phyloP scores from a whole-genome alignment of 2,888 invertebrate genomes.

The Ecdyonurus torrentis region DNA sequence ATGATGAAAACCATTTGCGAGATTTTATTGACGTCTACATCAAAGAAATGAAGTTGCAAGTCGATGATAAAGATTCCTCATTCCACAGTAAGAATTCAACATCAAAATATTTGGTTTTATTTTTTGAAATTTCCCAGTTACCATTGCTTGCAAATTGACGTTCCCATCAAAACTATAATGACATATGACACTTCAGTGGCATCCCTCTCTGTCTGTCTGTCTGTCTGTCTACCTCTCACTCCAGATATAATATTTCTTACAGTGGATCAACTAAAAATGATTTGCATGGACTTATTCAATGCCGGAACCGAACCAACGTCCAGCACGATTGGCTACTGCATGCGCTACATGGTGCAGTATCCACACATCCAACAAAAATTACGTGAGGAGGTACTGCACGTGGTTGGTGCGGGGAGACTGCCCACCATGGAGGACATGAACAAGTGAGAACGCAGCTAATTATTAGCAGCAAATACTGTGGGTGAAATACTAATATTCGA shows the following conservation, averaged over 20 bases:
- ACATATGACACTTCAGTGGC: too few relatives aligned
- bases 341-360: slow-evolving; percentile 27
- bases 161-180: too few relatives aligned
- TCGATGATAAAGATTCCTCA: not conserved
- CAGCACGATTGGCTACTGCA: not conserved
- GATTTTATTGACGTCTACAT: slow-evolving; percentile 31
- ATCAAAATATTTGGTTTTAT: too few relatives aligned
- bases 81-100: not conserved
- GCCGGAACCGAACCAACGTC: not conserved
- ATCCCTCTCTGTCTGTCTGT: too few relatives aligned
- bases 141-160: too few relatives aligned
- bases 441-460: slow-evolving; percentile 26
- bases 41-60: not conserved
- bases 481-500: too few relatives aligned
- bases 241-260: not conserved
- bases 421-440: slow-evolving; percentile 41
- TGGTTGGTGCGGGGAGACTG: slow-evolving; percentile 39
- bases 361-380: slow-evolving; percentile 38
- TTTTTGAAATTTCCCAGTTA: too few relatives aligned
- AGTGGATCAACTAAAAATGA: not conserved
- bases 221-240: too few relatives aligned
- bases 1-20: slow-evolving; percentile 30
- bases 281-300: not conserved
- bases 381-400: slow-evolving; percentile 42
- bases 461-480: too few relatives aligned